A percentile compares a stretch with the other conserved stretches of the same genome.
These are phyloP conservation scores for Sceliomorpha sp. DNA, from an alignment of 2,888 invertebrate species.

Conservation along the genomic window DNA sequence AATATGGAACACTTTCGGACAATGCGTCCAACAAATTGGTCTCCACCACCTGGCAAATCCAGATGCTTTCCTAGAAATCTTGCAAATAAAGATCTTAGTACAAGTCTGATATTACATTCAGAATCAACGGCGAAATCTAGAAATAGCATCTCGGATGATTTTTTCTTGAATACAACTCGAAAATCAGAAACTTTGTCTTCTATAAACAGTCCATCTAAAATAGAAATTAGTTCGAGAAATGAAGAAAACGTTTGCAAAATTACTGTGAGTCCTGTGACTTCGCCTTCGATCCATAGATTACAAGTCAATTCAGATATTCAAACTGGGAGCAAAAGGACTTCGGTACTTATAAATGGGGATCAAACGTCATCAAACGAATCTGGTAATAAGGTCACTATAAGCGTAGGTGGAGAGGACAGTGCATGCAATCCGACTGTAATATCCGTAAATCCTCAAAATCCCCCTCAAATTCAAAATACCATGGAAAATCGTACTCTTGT, in stretches of 20 bases:
- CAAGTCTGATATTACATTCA: slow-evolving; percentile 12
- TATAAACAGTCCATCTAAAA: slow-evolving; percentile 55
- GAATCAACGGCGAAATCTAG: slow-evolving; percentile 21
- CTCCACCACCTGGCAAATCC: slow-evolving; percentile 72
- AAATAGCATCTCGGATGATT: slow-evolving; percentile 27
- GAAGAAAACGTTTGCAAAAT: slow-evolving; percentile 78
- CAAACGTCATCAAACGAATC: slow-evolving; percentile 53
- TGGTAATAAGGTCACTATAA: slow-evolving; percentile 81
- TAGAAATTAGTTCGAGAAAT: slow-evolving; percentile 67
- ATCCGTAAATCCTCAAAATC: slow-evolving; percentile 69
- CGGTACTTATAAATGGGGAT: slow-evolving; percentile 79
- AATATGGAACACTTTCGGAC: slow-evolving; percentile 68
- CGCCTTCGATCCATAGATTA: slow-evolving; percentile 75
- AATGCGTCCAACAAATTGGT: slow-evolving; percentile 77
- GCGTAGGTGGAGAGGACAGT: slow-evolving; percentile 78
- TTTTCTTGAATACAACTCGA: slow-evolving; percentile 8
- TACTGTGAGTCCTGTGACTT: slow-evolving; percentile 70
- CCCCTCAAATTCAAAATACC: slow-evolving; percentile 66
- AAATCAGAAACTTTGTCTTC: slow-evolving; percentile 24
- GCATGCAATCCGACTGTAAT: slow-evolving; percentile 77
- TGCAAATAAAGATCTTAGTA: slow-evolving; percentile 18
- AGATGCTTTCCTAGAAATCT: slow-evolving; percentile 60
- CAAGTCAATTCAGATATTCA: slow-evolving; percentile 67
- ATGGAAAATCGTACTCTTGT: slow-evolving; percentile 75
- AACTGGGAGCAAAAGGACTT: slow-evolving; percentile 86